A percentile compares a stretch with the other conserved stretches of the same genome.
Conservation (phyloP, 2,113 vertebrate species). For the Colinus virginianus region DNA sequence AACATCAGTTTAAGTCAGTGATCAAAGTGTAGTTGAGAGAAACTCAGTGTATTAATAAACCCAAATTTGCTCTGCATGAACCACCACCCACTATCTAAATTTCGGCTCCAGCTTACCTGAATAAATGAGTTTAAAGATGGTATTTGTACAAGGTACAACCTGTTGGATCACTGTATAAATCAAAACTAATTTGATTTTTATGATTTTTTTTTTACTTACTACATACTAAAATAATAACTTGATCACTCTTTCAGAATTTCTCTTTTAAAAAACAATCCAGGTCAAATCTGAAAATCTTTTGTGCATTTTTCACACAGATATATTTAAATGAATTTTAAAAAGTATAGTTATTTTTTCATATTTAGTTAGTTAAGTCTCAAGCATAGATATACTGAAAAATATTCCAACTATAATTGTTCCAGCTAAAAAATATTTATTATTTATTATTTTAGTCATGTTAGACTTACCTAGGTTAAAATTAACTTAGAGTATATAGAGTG, state of each 20-base stretch:
- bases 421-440: background rate
- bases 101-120: background rate
- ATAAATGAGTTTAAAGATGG: background rate
- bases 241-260: background rate
- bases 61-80: background rate
- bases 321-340: background rate
- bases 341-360: background rate
- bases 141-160: background rate
- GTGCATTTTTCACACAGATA: background rate
- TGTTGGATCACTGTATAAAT: background rate
- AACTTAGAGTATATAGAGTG: background rate
- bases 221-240: background rate
- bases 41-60: conserved; percentile 17
- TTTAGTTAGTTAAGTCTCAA: background rate
- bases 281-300: background rate
- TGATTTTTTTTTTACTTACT: background rate
- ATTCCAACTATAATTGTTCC: background rate
- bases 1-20: conserved; percentile 40
- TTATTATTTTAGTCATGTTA: background rate
- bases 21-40: conserved; percentile 31
- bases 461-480: background rate
- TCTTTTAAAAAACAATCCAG: background rate
- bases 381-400: background rate
- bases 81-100: background rate
- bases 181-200: background rate